Evolutionary conservation across 2,797 vertebrate genomes (phyloP).

Genomic region (Atherinosoma microstoma): DNA sequence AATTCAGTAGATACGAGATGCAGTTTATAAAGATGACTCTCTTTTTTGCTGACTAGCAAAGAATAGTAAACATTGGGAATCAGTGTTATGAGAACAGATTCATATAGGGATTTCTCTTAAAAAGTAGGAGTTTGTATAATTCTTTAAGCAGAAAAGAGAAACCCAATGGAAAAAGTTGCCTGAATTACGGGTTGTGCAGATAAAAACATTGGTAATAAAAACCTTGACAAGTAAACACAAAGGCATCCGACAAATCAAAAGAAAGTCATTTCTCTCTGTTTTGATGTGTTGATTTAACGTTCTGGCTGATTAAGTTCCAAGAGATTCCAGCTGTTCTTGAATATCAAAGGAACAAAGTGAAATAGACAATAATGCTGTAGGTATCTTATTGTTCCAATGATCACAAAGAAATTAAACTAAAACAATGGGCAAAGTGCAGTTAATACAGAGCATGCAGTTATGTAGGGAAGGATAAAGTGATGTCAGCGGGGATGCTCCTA

Average conservation of each 20-base stretch:
- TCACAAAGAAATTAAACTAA: neutral
- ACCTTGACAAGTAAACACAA: neutral
- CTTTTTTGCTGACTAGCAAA: slow-evolving; percentile 1
- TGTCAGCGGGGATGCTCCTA: neutral
- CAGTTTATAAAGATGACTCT: slow-evolving; percentile 32
- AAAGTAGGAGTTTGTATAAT: neutral
- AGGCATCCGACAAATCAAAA: neutral
- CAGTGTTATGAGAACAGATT: slow-evolving; percentile 4
- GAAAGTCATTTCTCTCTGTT: neutral
- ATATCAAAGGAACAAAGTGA: slow-evolving; percentile 4
- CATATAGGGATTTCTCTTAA: neutral
- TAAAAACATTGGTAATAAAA: neutral
- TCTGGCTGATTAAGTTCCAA: neutral
- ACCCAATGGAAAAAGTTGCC: neutral
- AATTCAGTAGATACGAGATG: slow-evolving; percentile 20
- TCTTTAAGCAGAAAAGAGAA: neutral
- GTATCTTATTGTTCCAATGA: neutral
- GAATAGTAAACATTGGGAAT: slow-evolving; percentile 17
- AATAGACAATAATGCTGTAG: neutral
- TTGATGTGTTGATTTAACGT: neutral
- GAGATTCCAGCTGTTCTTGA: slow-evolving; percentile 1
- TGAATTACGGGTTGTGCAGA: neutral
- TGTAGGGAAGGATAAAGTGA: slow-evolving; percentile 1
- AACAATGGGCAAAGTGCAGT: neutral
- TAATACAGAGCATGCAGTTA: neutral